Conservation (phyloP, 1,140 invertebrate genomes). For the Saccostrea cuccullata region DNA sequence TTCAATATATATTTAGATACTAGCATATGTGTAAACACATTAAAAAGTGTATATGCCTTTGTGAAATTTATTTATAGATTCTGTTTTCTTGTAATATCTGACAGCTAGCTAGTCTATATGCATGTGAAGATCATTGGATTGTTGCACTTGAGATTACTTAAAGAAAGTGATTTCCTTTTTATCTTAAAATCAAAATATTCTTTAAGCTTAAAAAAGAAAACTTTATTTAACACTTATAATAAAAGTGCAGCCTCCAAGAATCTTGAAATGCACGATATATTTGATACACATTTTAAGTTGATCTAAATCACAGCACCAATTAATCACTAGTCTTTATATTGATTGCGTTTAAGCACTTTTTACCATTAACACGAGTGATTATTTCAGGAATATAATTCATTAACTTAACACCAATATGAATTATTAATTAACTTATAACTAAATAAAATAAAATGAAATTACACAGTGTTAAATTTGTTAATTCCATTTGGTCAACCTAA, state of each 20-base stretch:
- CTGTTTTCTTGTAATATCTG: slow-evolving; percentile 19
- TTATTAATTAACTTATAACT: neutral
- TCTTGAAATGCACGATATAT: slow-evolving; percentile 25
- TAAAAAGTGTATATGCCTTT: slow-evolving; percentile 16
- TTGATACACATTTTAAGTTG: slow-evolving; percentile 10
- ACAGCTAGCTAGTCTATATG: neutral
- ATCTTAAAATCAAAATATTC: neutral
- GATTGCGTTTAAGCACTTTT: neutral
- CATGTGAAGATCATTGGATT: slow-evolving; percentile 15
- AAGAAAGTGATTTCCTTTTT: neutral
- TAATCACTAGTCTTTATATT: slow-evolving; percentile 2
- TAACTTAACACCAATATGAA: neutral
- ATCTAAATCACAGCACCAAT: slow-evolving; percentile 21
- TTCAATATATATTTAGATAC: neutral
- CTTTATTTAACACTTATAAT: neutral
- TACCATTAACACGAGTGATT: slow-evolving; percentile 2
- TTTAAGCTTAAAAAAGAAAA: neutral
- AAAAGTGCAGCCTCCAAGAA: slow-evolving; percentile 20
- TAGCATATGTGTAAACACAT: neutral
- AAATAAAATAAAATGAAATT: neutral
- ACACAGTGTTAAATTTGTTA: neutral
- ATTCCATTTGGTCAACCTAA: neutral
- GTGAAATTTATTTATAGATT: neutral
- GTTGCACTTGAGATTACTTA: neutral
- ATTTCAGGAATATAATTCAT: neutral